Evolutionary conservation across 2,888 invertebrate species (phyloP).

Genomic region (Cosmia trapezina): DNA sequence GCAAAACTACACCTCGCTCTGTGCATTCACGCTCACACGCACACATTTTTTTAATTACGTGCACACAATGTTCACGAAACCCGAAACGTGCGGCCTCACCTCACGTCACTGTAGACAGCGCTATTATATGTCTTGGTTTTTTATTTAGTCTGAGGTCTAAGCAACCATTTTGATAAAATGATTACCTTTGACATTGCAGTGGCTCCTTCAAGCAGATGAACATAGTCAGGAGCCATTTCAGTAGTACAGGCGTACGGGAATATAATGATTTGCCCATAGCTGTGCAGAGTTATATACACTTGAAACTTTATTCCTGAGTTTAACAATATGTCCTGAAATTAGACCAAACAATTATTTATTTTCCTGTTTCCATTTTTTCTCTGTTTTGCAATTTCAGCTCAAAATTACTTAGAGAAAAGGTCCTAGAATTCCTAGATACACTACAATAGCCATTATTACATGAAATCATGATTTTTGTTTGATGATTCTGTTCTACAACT

Average conservation of each 20-base stretch:
- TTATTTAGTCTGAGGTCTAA: too few species aligned
- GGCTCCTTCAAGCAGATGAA: slow-evolving; percentile 83
- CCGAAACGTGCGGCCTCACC: too few species aligned
- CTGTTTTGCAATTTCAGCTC: not conserved
- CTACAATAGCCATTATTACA: not conserved
- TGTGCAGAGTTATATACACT: slow-evolving; percentile 85
- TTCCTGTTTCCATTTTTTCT: not conserved
- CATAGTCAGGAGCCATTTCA: slow-evolving; percentile 81
- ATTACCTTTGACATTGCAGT: slow-evolving; percentile 85
- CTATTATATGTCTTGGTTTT: too few species aligned
- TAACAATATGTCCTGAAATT: slow-evolving; percentile 77
- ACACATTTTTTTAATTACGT: too few species aligned
- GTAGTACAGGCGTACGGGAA: slow-evolving; percentile 82
- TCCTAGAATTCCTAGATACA: not conserved
- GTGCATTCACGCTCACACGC: too few species aligned
- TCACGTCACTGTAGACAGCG: too few species aligned
- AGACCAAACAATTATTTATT: not conserved
- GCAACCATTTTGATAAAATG: too few species aligned
- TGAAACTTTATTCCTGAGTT: slow-evolving; percentile 79
- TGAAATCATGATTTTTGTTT: not conserved
- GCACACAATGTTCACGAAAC: too few species aligned
- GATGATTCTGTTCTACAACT: too few species aligned
- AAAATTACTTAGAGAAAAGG: not conserved
- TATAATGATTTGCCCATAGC: slow-evolving; percentile 85
- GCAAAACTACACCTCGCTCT: too few species aligned